Base-by-base conservation (phyloP, 2,888 invertebrate genomes). In the Lasioglossum oenotherae region DNA sequence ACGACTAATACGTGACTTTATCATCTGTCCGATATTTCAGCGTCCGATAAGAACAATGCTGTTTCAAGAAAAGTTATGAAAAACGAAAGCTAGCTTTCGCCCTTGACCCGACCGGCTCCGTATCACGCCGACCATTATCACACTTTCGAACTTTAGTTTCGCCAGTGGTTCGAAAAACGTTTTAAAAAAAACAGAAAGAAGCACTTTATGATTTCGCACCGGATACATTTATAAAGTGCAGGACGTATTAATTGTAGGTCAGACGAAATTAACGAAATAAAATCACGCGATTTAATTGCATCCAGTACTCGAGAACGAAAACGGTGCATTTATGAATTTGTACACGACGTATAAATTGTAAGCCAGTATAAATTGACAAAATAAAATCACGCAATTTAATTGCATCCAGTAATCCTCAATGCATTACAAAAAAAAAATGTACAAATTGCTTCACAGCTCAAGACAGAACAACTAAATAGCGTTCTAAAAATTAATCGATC, bases 1-100 rank as follows among this genome's bases (percentile, higher is more conserved):
- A 49, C 27, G 73, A 49, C 49, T 74, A 74, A 76, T 76, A 78
- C 44, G 35, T n/a, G 77, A 12, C 31, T 35, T 49, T 69, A 69
- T 67, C 67, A 64, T 77, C 67, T n/a, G n/a, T 77, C 49, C 46
- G 31, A 64, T 49, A 46, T 67, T 44, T 69, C 67, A 16, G 49
- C 49, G 69, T 35, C 49, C 67, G 49, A 49, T 49, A 53, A 53
- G 69, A 69, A 78, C 77, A 69, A 49, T 71, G 64, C 49, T n/a
- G 19, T 35, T 67, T 57, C 23, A 44, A 53, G 77, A n/a, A 27
- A 67, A 35, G 53, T 77, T 77, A 16, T 27, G 16, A 14, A 31
- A 14, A 72, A 60, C 19, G 16, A n/a, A 35, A 12, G 23, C 69
- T 8, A n/a, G 38, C 38, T 69, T n/a, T 38, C 41, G 69, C 35